Conservation (phyloP, 2,888 invertebrate species). For the Alitta virens region DNA sequence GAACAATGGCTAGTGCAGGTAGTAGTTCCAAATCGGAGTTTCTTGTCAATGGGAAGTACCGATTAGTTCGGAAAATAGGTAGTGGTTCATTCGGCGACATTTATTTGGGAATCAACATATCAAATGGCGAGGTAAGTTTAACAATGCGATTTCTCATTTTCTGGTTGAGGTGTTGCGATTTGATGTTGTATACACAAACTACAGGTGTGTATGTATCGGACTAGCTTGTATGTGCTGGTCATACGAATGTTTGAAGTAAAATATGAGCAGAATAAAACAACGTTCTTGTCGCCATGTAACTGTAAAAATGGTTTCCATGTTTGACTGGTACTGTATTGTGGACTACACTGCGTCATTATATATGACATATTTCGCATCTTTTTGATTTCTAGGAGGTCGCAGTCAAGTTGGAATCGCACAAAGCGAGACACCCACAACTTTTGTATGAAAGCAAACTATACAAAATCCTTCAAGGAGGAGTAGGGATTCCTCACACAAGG, state of each 20-base stretch:
- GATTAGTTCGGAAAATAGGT: conserved; percentile 55
- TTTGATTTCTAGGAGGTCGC: conserved; percentile 58
- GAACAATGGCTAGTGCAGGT: conserved; percentile 16
- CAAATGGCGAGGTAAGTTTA: conserved; percentile 51
- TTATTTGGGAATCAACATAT: conserved; percentile 53
- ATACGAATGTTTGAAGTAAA: no score
- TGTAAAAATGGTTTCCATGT: no score
- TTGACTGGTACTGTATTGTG: no score
- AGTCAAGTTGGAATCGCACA: conserved; percentile 60
- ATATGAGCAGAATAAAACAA: no score
- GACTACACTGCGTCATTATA: no score
- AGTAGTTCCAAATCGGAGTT: conserved; percentile 49
- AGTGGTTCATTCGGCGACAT: conserved; percentile 58
- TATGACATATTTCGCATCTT: no score
- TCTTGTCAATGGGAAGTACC: conserved; percentile 53
- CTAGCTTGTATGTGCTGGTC: no score
- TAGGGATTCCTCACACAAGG: conserved; percentile 54
- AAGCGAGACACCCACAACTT: conserved; percentile 61
- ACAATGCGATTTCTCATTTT: not conserved
- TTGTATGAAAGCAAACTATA: conserved; percentile 62
- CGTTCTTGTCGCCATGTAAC: no score
- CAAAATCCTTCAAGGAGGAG: conserved; percentile 60
- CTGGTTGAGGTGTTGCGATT: no score
- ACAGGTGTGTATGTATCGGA: no score
- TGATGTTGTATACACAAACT: no score